These are phyloP conservation scores for Melanargia galathea DNA, from an alignment of 2,888 invertebrate species.

Conservation along the genomic window DNA sequence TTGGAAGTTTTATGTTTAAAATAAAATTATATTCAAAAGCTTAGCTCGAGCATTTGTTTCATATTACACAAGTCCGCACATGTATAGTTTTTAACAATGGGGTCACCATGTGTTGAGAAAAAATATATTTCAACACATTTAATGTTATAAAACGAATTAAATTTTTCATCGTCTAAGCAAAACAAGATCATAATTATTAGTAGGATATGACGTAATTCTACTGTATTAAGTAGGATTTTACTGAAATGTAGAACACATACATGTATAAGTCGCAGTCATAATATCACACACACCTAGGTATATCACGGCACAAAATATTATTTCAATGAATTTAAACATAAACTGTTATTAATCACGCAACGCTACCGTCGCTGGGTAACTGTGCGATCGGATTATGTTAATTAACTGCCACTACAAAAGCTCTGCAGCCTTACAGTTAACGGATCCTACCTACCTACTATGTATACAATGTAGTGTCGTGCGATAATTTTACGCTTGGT, in stretches of 20 bases:
- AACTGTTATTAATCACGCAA: constrained; percentile 27
- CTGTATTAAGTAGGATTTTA: too few relatives aligned
- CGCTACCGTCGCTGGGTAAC: constrained; percentile 13
- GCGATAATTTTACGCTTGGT: constrained; percentile 22
- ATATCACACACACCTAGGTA: background rate
- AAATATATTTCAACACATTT: constrained; percentile 26
- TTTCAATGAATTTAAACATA: constrained; percentile 15
- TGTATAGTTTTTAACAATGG: constrained; percentile 31
- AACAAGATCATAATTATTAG: constrained; percentile 13
- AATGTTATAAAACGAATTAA: constrained; percentile 13
- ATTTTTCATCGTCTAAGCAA: constrained; percentile 17
- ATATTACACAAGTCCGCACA: constrained; percentile 50
- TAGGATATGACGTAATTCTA: too few relatives aligned
- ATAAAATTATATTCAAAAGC: constrained; percentile 47
- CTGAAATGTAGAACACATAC: too few relatives aligned
- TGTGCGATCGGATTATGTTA: constrained; percentile 43
- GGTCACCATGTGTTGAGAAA: constrained; percentile 38
- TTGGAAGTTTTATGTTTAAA: too few relatives aligned
- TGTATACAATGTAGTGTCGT: constrained; percentile 20
- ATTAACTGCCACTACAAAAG: constrained; percentile 41
- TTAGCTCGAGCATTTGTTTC: constrained; percentile 54
- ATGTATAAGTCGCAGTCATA: too few relatives aligned
- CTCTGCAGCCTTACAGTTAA: constrained; percentile 23
- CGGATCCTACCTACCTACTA: constrained; percentile 13
- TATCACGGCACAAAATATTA: constrained; percentile 10